Evolutionary conservation across 2,797 vertebrate genomes (phyloP).

Genomic region (Neopelma chrysocephalum): DNA sequence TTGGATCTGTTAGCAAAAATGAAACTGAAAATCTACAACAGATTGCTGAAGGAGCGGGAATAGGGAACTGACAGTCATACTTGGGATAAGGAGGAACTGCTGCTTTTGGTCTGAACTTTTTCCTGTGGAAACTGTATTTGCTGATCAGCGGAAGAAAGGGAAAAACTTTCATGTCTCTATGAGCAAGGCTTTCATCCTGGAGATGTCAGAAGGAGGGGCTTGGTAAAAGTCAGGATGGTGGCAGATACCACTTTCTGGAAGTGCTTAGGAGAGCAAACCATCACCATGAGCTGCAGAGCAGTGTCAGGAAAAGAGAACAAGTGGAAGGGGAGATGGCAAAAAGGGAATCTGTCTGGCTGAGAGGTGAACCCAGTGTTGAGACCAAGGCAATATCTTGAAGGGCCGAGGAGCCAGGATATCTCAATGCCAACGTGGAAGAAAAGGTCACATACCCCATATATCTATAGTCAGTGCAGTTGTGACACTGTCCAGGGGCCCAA

Average conservation of each 20-base stretch:
- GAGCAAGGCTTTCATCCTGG: not conserved
- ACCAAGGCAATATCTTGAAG: not conserved
- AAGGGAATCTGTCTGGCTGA: not conserved
- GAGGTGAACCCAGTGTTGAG: not conserved
- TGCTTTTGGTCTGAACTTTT: not conserved
- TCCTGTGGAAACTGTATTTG: not conserved
- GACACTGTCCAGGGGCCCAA: not conserved
- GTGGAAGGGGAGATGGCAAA: not conserved
- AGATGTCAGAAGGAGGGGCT: not conserved
- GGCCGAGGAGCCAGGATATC: no score
- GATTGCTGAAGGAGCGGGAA: not conserved
- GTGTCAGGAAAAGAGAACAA: not conserved
- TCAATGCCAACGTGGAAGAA: not conserved
- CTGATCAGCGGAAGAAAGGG: not conserved
- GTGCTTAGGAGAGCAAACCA: not conserved
- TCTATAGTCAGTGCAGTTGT: not conserved
- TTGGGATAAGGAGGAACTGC: not conserved
- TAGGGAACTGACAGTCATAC: not conserved
- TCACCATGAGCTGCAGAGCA: fast-evolving
- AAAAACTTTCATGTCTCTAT: not conserved
- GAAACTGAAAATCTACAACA: not conserved
- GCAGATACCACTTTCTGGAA: not conserved
- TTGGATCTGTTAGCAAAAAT: not conserved
- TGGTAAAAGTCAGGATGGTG: not conserved
- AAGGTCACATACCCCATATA: fast-evolving